Conservation (phyloP, 2,797 vertebrate species). For the Dermochelys coriacea region DNA sequence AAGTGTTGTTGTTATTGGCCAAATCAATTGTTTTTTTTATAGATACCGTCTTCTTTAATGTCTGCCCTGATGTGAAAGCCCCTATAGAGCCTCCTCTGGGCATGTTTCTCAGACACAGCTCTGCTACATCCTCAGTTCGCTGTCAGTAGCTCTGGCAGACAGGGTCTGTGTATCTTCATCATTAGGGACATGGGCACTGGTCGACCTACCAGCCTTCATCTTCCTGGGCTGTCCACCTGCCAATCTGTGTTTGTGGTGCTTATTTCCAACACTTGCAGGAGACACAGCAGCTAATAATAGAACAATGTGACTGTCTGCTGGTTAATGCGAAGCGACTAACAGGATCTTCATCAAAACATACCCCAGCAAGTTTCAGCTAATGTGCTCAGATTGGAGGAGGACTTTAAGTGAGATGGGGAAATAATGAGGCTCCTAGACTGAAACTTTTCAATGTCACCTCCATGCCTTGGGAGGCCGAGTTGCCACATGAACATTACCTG, state of each 20-base stretch:
- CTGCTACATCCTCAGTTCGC: neutral
- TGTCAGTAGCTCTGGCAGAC: neutral
- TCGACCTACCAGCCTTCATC: neutral
- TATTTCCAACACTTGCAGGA: neutral
- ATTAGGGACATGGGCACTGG: neutral
- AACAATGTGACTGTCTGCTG: neutral
- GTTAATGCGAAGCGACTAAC: neutral
- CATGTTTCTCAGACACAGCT: neutral
- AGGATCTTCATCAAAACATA: neutral
- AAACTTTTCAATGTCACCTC: neutral
- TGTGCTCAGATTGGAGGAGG: neutral
- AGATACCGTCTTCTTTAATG: neutral
- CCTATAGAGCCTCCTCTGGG: neutral
- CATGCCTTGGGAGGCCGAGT: neutral
- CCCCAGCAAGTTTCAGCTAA: neutral
- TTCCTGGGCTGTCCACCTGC: neutral
- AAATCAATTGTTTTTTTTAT: neutral
- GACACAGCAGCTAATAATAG: neutral
- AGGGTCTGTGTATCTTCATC: neutral
- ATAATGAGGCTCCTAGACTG: neutral
- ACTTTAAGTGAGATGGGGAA: neutral
- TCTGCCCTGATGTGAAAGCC: accelerated
- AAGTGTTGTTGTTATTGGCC: neutral
- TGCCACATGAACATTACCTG: neutral
- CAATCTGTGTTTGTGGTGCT: neutral